Conservation (phyloP, 2,888 invertebrate species). For the Carabus problematicus region DNA sequence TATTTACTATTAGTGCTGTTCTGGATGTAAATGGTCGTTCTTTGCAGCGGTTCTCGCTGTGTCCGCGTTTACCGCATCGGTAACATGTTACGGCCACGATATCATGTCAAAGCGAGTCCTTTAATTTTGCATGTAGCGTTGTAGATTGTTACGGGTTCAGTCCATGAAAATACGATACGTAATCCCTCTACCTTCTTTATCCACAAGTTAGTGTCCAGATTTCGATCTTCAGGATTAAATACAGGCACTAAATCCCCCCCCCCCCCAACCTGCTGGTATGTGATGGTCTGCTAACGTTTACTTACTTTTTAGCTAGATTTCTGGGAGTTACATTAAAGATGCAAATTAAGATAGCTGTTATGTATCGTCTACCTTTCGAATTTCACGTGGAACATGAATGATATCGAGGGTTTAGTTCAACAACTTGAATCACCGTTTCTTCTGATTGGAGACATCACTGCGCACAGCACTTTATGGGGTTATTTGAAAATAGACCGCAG, state of each 20-base stretch:
- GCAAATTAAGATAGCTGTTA: background rate
- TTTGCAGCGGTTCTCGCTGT: too few relatives aligned
- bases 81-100: too few relatives aligned
- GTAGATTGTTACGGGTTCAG: conserved; percentile 24
- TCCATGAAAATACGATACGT: conserved; percentile 3
- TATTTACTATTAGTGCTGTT: too few relatives aligned
- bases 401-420: too few relatives aligned
- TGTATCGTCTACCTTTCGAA: too few relatives aligned
- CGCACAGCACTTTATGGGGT: too few relatives aligned
- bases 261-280: background rate
- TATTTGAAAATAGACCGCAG: too few relatives aligned
- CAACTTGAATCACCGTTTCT: too few relatives aligned
- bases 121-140: conserved; percentile 46
- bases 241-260: background rate
- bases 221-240: background rate
- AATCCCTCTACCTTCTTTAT: conserved; percentile 2
- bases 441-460: too few relatives aligned
- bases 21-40: too few relatives aligned
- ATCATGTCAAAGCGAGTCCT: conserved; percentile 45
- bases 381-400: too few relatives aligned
- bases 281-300: background rate
- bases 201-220: background rate
- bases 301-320: background rate
- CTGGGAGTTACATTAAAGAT: background rate
- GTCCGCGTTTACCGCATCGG: too few relatives aligned